Evolutionary conservation across 2,797 vertebrate genomes (phyloP), one percentile per base, ranked within the genome.

Genomic region (Pseudopleuronectes americanus): DNA sequence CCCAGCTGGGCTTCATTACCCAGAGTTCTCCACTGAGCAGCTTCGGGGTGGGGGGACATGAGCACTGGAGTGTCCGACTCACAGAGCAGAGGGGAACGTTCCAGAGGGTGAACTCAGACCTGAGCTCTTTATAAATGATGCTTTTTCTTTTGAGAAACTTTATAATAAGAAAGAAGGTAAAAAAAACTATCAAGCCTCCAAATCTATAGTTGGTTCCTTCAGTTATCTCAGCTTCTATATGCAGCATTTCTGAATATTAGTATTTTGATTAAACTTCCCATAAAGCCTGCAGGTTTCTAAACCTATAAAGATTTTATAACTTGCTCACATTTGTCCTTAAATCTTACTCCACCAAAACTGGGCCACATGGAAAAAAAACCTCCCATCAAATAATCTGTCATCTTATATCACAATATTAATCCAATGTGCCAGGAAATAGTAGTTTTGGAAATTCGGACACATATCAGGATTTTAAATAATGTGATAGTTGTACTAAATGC

Each of bases 1-100:
- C 75, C 82, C 88, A 90, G 85, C 89, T 91, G 89, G 83, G 53
- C 82, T 84, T 86, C 60, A 89, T 92, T 90, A 90, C 71, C 82
- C 80, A 83, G 80, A 79, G 64, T 84, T 79, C 79, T 86, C 67
- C 64, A 24, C 75, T 61, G 71, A 74, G 83, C 64, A n/a, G 64
- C 57, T 70, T 48, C 7, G 41, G 68, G 63, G 24, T 1, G 23
- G 23, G 68, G 64, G 56, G 75, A 47, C 72, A 48, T 62, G 64
- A 66, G 63, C 7, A 19, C 57, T 10, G 4, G 71, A 60, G 57
- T 64, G 74, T 72, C 41, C 64, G 56, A 62, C 23, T 6, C 54
- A 36, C 71, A 68, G 69, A 68, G 21, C 16, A n/a, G 28, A 57
- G 38, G 62, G 3, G 2, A 58, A 56, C 51, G 51, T 31, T 31